These are phyloP conservation scores for Micromesistius poutassou DNA, from an alignment of 2,797 vertebrate species.

Conservation along the genomic window DNA sequence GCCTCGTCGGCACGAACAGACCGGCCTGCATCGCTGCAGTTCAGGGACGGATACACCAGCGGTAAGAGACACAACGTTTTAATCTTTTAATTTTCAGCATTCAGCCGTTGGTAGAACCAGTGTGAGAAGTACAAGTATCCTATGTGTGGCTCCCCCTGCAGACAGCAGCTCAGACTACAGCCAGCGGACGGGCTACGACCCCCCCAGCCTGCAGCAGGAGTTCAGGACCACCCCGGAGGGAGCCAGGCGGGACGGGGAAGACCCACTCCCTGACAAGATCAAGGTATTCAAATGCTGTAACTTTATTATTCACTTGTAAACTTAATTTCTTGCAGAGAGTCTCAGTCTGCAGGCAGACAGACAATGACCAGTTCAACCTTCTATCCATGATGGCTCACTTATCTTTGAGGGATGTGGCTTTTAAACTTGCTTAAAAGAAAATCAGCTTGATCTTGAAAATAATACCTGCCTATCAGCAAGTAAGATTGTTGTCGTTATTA, in stretches of 20 bases:
- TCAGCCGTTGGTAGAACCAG: not conserved
- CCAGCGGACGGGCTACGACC: conserved; percentile 77
- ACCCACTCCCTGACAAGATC: conserved; percentile 85
- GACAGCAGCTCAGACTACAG: conserved; percentile 92
- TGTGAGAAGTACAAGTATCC: not conserved
- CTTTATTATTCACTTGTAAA: not conserved
- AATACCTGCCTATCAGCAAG: too few relatives aligned
- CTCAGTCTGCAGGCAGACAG: not conserved
- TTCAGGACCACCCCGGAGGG: conserved; percentile 79
- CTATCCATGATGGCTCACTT: too few relatives aligned
- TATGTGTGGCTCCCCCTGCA: conserved; percentile 51
- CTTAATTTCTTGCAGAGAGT: not conserved
- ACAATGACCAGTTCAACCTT: not conserved
- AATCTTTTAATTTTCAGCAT: too few relatives aligned
- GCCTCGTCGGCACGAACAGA: conserved; percentile 63
- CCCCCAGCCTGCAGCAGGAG: conserved; percentile 74
- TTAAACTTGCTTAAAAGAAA: not conserved
- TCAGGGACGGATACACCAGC: conserved; percentile 85
- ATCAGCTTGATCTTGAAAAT: too few relatives aligned
- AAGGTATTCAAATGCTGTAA: conserved; percentile 74
- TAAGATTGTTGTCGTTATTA: too few relatives aligned
- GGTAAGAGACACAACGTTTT: conserved; percentile 73
- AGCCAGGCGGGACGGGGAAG: conserved; percentile 77
- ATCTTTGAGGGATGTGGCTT: not conserved
- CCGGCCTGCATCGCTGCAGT: conserved; percentile 62